Evolutionary conservation across 2,888 invertebrate genomes (phyloP).

Genomic region (Mythimna pallens): DNA sequence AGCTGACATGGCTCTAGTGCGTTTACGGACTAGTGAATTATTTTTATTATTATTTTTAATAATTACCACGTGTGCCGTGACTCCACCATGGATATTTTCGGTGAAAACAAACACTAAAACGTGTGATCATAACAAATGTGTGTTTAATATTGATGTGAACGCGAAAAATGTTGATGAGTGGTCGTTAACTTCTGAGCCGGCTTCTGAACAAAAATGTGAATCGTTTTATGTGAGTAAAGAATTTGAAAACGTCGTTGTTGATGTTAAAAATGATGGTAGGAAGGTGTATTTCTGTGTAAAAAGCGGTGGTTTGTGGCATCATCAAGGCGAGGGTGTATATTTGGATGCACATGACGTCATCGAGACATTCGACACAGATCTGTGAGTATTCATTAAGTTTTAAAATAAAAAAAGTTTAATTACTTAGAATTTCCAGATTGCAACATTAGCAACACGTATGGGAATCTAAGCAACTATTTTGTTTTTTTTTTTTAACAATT

Average conservation of each 20-base stretch:
- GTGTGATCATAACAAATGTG: conserved; percentile 80
- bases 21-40: conserved; percentile 86
- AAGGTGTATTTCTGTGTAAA: conserved; percentile 84
- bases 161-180: conserved; percentile 76
- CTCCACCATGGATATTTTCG: conserved; percentile 86
- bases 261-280: conserved; percentile 70
- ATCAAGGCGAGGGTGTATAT: conserved; percentile 83
- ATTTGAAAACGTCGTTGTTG: conserved; percentile 69
- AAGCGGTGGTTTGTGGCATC: conserved; percentile 79
- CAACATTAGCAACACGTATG: conserved; percentile 14
- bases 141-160: conserved; percentile 78
- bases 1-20: conserved; percentile 79
- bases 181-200: conserved; percentile 82
- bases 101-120: conserved; percentile 75
- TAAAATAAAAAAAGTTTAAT: conserved; percentile 47
- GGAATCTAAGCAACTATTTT: background rate
- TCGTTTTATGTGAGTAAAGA: conserved; percentile 68
- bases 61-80: conserved; percentile 77
- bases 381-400: conserved; percentile 72
- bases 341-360: conserved; percentile 87
- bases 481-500: background rate
- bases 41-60: conserved; percentile 86
- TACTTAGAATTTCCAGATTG: conserved; percentile 16
- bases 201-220: conserved; percentile 68
- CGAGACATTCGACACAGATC: conserved; percentile 64